These are phyloP conservation scores for Physella acuta DNA, from an alignment of 1,140 invertebrate genomes.

Conservation along the genomic window DNA sequence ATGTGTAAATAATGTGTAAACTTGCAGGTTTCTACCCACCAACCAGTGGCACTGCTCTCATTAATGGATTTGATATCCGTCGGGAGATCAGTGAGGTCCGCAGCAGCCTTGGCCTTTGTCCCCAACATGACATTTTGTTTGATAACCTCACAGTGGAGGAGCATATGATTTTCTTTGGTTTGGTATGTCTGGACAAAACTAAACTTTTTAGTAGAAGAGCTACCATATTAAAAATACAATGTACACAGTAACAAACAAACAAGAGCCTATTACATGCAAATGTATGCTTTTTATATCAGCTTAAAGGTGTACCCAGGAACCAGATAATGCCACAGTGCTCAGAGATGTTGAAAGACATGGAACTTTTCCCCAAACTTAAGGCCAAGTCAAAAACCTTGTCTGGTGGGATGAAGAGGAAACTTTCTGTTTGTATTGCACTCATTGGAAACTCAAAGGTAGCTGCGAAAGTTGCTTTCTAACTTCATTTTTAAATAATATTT, in stretches of 20 bases:
- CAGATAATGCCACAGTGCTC: slow-evolving; percentile 61
- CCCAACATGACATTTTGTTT: slow-evolving; percentile 92
- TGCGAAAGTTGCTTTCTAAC: too few relatives aligned
- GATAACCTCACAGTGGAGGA: slow-evolving; percentile 84
- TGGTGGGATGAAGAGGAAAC: slow-evolving; percentile 61
- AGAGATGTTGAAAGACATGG: slow-evolving; percentile 62
- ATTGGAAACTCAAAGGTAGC: slow-evolving; percentile 60
- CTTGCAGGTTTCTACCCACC: slow-evolving; percentile 45
- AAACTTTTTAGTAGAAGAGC: too few relatives aligned
- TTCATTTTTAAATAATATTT: neutral
- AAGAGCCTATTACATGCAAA: too few relatives aligned
- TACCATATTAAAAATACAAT: neutral
- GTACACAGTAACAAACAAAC: neutral
- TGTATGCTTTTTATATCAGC: slow-evolving; percentile 24
- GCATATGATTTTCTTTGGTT: slow-evolving; percentile 82
- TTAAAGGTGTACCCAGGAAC: slow-evolving; percentile 48
- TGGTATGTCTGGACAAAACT: slow-evolving; percentile 33
- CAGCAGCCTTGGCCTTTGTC: slow-evolving; percentile 79
- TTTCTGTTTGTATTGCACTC: slow-evolving; percentile 61
- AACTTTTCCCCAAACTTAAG: slow-evolving; percentile 66
- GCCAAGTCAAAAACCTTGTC: slow-evolving; percentile 70
- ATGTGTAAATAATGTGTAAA: too few relatives aligned
- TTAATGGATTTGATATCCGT: slow-evolving; percentile 70
- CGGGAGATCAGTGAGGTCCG: slow-evolving; percentile 64
- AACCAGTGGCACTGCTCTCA: slow-evolving; percentile 67